Evolutionary conservation across 2,888 invertebrate genomes (phyloP).

Genomic region (Micoletzkya japonica): DNA sequence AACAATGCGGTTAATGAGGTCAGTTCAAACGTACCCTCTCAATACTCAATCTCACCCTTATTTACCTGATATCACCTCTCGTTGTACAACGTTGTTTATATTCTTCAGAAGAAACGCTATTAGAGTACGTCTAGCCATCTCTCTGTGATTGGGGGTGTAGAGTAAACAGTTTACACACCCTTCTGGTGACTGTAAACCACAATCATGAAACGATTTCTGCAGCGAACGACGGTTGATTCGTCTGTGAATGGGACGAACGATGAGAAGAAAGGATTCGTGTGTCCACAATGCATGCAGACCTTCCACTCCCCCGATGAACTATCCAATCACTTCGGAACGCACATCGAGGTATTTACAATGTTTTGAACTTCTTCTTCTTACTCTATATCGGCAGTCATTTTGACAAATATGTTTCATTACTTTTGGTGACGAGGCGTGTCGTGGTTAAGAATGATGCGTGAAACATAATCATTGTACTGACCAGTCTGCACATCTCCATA

Average conservation of each 20-base stretch:
- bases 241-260: constrained; percentile 18
- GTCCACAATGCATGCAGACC: constrained; percentile 49
- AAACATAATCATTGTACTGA: too few species aligned
- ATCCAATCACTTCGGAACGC: constrained; percentile 41
- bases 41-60: too few species aligned
- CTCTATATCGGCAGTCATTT: neutral
- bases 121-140: too few species aligned
- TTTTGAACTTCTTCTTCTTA: neutral
- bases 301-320: constrained; percentile 44
- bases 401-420: neutral
- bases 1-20: constrained; percentile 48
- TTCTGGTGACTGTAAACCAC: too few species aligned
- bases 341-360: constrained; percentile 33
- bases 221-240: constrained; percentile 19
- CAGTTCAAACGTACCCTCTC: neutral
- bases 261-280: constrained; percentile 68
- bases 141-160: too few species aligned
- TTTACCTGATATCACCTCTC: too few species aligned
- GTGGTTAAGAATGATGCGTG: neutral
- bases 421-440: neutral
- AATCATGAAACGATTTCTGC: neutral
- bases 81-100: too few species aligned
- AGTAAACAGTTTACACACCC: too few species aligned
- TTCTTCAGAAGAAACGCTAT: too few species aligned
- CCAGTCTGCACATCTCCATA: too few species aligned